Evolutionary conservation across 2,888 invertebrate species (phyloP).

Genomic region (Perdita meconis): DNA sequence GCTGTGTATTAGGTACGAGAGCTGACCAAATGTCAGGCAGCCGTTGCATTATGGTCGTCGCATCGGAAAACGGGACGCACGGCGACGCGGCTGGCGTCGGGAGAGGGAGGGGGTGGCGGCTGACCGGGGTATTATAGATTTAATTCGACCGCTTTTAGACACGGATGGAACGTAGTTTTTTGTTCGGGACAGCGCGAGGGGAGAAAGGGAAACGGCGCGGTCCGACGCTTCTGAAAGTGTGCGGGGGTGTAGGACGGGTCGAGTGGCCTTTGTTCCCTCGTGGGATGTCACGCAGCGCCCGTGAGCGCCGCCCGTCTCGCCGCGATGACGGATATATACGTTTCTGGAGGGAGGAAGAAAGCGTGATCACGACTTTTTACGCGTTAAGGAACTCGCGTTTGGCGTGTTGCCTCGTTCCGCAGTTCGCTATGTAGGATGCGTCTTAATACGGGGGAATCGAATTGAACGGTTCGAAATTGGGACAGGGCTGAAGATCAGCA

Average conservation of each 20-base stretch:
- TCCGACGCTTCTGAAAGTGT: conserved; percentile 74
- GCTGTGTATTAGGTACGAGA: conserved; percentile 44
- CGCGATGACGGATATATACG: conserved; percentile 30
- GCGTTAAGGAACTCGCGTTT: conserved; percentile 22
- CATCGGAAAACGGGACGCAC: conserved; percentile 52
- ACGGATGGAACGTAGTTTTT: conserved; percentile 46
- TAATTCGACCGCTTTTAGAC: conserved; percentile 60
- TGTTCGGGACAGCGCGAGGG: conserved; percentile 2
- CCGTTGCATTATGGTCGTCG: conserved; percentile 60
- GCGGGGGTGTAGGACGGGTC: conserved; percentile 69
- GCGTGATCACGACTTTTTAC: conserved; percentile 26
- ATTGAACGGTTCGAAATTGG: background rate
- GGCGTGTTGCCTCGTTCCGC: background rate
- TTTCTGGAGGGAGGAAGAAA: conserved; percentile 13
- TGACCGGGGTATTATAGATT: conserved; percentile 51
- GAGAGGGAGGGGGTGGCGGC: background rate
- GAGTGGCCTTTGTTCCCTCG: conserved; percentile 75
- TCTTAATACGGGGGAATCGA: background rate
- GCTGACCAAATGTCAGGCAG: conserved; percentile 55
- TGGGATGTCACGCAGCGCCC: conserved; percentile 63
- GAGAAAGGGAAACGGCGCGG: conserved; percentile 18
- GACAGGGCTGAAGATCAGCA: background rate
- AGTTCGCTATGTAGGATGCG: background rate
- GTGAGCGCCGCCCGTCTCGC: conserved; percentile 5
- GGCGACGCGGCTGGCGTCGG: background rate